phyloP scores from a whole-genome alignment of 2,797 vertebrate genomes.

The Furcifer pardalis region DNA sequence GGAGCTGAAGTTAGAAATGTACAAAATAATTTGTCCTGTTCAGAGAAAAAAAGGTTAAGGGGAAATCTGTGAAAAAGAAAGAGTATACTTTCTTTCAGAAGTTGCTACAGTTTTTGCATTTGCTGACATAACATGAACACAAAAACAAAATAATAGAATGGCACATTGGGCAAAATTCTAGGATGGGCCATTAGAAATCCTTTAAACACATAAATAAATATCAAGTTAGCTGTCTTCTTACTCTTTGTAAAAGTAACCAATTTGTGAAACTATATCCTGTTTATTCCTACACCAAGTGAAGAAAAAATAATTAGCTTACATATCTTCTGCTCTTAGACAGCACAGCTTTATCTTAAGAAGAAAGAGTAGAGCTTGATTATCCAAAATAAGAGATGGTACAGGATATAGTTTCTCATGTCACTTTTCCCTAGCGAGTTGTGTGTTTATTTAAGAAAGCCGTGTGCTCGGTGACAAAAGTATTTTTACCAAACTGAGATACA shows the following conservation, averaged over 20 bases:
- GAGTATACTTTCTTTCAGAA: too few relatives aligned
- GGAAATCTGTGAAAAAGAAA: too few relatives aligned
- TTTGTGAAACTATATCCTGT: neutral
- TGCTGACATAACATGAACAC: too few relatives aligned
- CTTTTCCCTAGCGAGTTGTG: neutral
- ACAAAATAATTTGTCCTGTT: too few relatives aligned
- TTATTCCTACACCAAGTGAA: neutral
- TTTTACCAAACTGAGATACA: neutral
- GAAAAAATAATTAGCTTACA: neutral
- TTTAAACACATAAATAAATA: neutral
- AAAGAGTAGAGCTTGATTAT: conserved; percentile 1
- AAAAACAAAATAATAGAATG: too few relatives aligned
- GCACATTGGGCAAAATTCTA: neutral
- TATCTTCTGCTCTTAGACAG: neutral
- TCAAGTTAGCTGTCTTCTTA: neutral
- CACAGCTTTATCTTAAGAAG: neutral
- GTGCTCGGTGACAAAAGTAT: neutral
- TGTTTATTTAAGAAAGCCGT: neutral
- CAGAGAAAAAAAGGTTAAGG: too few relatives aligned
- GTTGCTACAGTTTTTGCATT: too few relatives aligned
- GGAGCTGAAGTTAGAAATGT: too few relatives aligned
- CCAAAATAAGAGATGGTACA: neutral
- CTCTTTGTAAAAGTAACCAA: neutral
- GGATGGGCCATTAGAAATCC: neutral
- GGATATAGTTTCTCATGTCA: neutral